Base-by-base conservation (phyloP, 2,888 invertebrate species). In the Coleophora flavipennella region DNA sequence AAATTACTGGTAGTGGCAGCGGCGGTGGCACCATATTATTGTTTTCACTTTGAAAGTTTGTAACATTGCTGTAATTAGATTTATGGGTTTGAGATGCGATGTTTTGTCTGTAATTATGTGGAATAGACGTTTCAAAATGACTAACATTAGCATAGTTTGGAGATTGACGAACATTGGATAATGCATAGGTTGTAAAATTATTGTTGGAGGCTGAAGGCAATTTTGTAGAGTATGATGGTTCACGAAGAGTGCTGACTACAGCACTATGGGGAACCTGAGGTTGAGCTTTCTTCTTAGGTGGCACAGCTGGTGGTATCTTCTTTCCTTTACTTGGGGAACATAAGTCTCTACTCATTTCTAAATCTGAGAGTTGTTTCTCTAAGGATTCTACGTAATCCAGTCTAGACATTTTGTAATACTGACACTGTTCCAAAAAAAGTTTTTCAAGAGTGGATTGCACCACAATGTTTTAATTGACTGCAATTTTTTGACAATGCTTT, bases 201-300 rank as follows among this genome's bases (percentile, higher is more conserved):
- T 62, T 68, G 41, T 60, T 76, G 13, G 53, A 46, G 79, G 90
- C 69, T 37, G 72, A 59, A 41, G 66, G 62, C 42, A 84, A 73
- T 49, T 74, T 78, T 12, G 91, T 88, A 29, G 93, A 91, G 67
- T 90, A 94, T 8, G 91, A 90, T 2, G 93, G 93, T 57, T 91
- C 91, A 38, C 90, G 84, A 38, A 90, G 79, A 52, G 89, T 87
- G 63, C 88, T 90, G 37, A 93, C 86, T 3, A 87, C 85, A 53
- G 91, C 91, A 69, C 93, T 93, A 60, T 91, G 91, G 45, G 93
- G 93, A 57, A 94, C 90, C 90, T 91, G 75, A 10, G 86, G 81
- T 59, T 76, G 75, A 45, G 76, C 91, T 67, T 88, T 90, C 49
- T 92, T 93, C 68, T 93, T 93, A 8, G 93, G 93, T 34, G 93